Evolutionary conservation across 2,888 invertebrate species (phyloP).

Genomic region (Gibbula magus): DNA sequence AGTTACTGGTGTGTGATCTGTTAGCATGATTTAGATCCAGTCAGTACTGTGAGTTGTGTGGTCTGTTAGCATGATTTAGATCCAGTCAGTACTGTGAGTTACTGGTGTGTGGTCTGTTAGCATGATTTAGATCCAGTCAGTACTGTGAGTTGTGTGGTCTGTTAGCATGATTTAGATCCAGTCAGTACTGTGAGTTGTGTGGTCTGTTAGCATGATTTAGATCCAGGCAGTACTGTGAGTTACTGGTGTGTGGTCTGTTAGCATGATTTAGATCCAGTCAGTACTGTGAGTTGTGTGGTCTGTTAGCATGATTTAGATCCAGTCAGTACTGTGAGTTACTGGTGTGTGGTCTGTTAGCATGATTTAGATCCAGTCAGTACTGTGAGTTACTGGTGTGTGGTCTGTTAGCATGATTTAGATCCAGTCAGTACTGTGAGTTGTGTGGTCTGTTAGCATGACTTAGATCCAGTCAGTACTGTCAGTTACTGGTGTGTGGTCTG

Average conservation of each 20-base stretch:
- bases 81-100: not conserved
- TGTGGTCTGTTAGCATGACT: not conserved
- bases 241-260: not conserved
- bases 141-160: not conserved
- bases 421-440: not conserved
- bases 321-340: not conserved
- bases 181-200: not conserved
- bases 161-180: conserved; percentile 6
- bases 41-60: not conserved
- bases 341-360: not conserved
- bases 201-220: conserved; percentile 1
- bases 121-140: not conserved
- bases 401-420: conserved; percentile 6
- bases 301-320: conserved; percentile 6
- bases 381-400: too few relatives aligned
- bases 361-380: not conserved
- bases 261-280: conserved; percentile 4
- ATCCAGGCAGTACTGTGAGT: not conserved
- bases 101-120: not conserved
- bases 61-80: conserved; percentile 4
- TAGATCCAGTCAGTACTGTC: not conserved
- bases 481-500: not conserved
- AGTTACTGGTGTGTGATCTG: not conserved
- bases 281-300: not conserved
- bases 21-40: not conserved